Conservation (phyloP, 2,113 vertebrate genomes). For the Felis chaus region DNA sequence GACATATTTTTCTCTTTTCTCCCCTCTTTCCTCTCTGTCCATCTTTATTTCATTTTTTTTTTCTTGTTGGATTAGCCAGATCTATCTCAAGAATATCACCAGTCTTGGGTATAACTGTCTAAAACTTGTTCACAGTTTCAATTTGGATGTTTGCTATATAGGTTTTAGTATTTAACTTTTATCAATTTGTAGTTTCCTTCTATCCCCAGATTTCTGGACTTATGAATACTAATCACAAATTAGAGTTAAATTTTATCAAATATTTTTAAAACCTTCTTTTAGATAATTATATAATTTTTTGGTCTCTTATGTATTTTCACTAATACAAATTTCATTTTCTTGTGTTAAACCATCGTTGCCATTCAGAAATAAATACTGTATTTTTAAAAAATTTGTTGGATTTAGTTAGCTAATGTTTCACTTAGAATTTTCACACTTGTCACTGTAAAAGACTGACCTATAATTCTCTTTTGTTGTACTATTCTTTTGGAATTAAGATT, state of each 20-base stretch:
- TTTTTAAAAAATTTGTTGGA: neutral
- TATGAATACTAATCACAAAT: neutral
- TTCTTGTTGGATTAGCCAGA: neutral
- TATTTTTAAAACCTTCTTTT: neutral
- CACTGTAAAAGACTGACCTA: neutral
- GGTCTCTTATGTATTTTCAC: neutral
- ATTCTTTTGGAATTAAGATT: neutral
- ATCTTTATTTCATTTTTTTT: neutral
- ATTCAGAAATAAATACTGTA: neutral
- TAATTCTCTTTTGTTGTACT: neutral
- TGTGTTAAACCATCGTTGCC: neutral
- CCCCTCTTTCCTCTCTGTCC: neutral
- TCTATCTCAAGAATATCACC: neutral
- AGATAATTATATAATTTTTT: neutral
- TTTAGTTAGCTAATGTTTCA: constrained; percentile 22
- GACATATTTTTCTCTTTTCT: neutral
- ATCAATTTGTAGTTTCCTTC: neutral
- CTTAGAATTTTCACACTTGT: neutral
- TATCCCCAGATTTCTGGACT: neutral
- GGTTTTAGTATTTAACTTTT: neutral
- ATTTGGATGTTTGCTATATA: neutral
- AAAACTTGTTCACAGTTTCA: neutral
- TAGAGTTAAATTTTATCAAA: neutral
- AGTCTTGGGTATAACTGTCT: neutral
- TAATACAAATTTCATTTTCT: neutral